These are phyloP conservation scores for Hoplodrina ambigua DNA, from an alignment of 2,888 invertebrate genomes.

Conservation along the genomic window DNA sequence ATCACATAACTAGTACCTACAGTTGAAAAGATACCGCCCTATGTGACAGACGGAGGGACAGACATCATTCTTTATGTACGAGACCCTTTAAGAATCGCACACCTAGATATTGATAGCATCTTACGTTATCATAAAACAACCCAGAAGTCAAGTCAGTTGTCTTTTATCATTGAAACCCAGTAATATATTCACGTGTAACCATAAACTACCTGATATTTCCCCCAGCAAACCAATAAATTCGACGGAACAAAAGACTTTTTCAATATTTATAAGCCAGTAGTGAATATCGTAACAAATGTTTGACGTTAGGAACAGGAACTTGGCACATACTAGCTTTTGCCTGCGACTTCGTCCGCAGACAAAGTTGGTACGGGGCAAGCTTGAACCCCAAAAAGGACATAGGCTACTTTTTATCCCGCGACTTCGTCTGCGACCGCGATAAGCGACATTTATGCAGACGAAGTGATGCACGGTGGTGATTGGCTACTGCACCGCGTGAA, in stretches of 20 bases:
- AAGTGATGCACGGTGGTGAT: too few species aligned
- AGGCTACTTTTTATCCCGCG: too few species aligned
- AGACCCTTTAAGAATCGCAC: background rate
- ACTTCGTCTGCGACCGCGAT: too few species aligned
- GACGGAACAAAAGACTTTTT: slow-evolving; percentile 32
- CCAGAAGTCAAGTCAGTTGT: slow-evolving; percentile 1
- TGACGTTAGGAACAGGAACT: slow-evolving; percentile 35
- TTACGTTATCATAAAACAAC: background rate
- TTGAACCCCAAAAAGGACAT: too few species aligned
- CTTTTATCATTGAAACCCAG: slow-evolving; percentile 34
- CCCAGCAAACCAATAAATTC: slow-evolving; percentile 48
- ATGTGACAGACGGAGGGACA: too few species aligned
- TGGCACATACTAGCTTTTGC: background rate
- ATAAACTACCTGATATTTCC: slow-evolving; percentile 48
- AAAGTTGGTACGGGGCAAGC: too few species aligned
- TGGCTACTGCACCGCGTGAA: too few species aligned
- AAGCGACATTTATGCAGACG: too few species aligned
- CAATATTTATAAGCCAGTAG: slow-evolving; percentile 50
- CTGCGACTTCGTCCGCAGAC: too few species aligned
- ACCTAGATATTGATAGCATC: background rate
- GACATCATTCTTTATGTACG: too few species aligned
- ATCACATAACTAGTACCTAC: too few species aligned
- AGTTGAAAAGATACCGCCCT: too few species aligned
- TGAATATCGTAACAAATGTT: slow-evolving; percentile 24
- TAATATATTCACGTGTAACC: slow-evolving; percentile 42